Percentiles rank a stretch among this genome's conserved stretches.
Evolutionary conservation across 2,113 vertebrate species (phyloP).

Genomic region (Myotis yumanensis): DNA sequence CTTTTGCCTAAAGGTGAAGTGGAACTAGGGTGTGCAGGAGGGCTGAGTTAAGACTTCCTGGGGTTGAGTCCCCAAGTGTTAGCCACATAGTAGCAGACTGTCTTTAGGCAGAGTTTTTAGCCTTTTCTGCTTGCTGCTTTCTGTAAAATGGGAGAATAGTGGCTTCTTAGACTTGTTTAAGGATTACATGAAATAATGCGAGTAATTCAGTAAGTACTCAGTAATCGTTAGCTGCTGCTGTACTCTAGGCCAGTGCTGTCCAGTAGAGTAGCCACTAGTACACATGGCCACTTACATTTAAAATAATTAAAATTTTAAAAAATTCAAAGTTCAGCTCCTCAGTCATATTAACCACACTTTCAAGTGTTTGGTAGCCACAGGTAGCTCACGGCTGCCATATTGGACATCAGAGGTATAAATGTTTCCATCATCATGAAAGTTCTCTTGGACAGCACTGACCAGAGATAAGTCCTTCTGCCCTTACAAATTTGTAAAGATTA

Average conservation of each 20-base stretch:
- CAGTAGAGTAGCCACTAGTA: rapidly evolving
- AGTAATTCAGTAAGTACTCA: not conserved
- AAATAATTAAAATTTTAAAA: not conserved
- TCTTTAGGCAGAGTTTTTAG: not conserved
- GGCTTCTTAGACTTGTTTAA: no score
- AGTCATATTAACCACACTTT: not conserved
- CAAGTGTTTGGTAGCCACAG: no score
- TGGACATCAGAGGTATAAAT: rapidly evolving
- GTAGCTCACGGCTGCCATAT: not conserved
- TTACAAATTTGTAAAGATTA: not conserved
- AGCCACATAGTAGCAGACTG: not conserved
- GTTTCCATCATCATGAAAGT: rapidly evolving
- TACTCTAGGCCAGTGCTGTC: not conserved
- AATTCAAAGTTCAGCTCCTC: not conserved
- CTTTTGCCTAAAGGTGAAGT: not conserved
- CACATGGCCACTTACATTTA: rapidly evolving
- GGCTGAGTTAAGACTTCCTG: no score
- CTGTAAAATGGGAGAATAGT: not conserved
- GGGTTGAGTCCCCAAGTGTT: not conserved
- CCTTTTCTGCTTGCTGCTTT: not conserved
- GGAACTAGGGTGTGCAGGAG: not conserved
- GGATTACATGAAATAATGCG: not conserved
- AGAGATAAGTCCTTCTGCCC: not conserved
- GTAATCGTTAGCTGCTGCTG: no score
- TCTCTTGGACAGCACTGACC: not conserved